Evolutionary conservation across 2,113 vertebrate species (phyloP).

Genomic region (Aptenodytes forsteri): DNA sequence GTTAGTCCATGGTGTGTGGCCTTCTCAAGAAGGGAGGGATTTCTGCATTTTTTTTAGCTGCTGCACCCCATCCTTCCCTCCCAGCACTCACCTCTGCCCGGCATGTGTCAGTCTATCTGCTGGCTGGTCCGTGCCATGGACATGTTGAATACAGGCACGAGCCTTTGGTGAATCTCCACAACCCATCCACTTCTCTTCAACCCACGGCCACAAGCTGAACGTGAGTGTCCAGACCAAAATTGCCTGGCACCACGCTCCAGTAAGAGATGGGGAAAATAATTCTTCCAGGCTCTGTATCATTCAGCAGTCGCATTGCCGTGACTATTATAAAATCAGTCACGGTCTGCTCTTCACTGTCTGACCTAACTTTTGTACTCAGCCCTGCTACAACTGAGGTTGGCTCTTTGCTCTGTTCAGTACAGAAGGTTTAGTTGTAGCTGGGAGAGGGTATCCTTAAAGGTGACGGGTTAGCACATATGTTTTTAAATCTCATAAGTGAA

Average conservation of each 20-base stretch:
- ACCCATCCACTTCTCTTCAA: neutral
- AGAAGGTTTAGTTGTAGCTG: neutral
- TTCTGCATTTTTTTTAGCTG: neutral
- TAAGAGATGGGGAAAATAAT: neutral
- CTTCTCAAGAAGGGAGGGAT: neutral
- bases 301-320: neutral
- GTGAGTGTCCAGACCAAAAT: neutral
- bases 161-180: neutral
- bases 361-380: neutral
- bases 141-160: neutral
- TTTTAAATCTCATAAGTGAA: neutral
- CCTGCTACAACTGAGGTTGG: neutral
- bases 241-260: neutral
- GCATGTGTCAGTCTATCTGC: neutral
- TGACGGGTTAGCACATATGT: neutral
- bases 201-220: neutral
- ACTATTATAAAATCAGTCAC: neutral
- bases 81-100: neutral
- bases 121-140: neutral
- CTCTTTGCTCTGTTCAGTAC: neutral
- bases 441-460: neutral
- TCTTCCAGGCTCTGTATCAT: neutral
- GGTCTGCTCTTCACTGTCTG: neutral
- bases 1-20: neutral
- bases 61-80: neutral